Evolutionary conservation across 2,888 invertebrate genomes (phyloP).

Genomic region (Agriopis marginaria): DNA sequence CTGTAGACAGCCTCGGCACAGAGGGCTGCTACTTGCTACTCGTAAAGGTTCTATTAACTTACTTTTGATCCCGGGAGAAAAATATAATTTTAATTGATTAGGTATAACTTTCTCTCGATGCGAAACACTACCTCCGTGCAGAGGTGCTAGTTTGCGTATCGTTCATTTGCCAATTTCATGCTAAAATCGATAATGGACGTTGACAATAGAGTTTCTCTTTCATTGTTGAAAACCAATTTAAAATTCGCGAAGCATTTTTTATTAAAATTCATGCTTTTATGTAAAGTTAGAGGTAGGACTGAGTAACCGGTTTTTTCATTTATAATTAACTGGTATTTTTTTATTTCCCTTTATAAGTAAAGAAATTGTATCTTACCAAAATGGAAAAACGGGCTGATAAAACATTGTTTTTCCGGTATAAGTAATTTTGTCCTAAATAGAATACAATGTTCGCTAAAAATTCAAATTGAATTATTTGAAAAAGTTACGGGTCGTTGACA

Average conservation of each 20-base stretch:
- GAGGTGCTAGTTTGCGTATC: conserved; percentile 23
- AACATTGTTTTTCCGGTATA: no score
- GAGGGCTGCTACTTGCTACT: no score
- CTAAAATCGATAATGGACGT: conserved; percentile 26
- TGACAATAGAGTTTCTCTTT: conserved; percentile 33
- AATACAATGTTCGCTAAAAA: no score
- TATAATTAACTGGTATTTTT: not conserved
- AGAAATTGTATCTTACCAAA: not conserved
- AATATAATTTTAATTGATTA: not conserved
- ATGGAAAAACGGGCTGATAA: no score
- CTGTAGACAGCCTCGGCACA: no score
- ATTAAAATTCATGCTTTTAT: conserved; percentile 19
- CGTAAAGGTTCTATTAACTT: no score
- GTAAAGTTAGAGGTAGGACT: not conserved
- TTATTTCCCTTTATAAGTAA: not conserved
- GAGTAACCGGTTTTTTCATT: not conserved
- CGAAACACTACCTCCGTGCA: conserved; percentile 1
- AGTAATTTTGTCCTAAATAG: no score
- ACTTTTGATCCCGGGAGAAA: no score
- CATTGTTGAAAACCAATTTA: conserved; percentile 12
- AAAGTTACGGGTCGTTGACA: no score
- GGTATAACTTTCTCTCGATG: conserved; percentile 14
- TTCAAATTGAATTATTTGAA: no score
- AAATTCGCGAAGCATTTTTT: conserved; percentile 18
- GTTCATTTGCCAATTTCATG: conserved; percentile 32